These are phyloP conservation scores for Lampris incognitus DNA, from an alignment of 2,113 vertebrate genomes.

Conservation along the genomic window DNA sequence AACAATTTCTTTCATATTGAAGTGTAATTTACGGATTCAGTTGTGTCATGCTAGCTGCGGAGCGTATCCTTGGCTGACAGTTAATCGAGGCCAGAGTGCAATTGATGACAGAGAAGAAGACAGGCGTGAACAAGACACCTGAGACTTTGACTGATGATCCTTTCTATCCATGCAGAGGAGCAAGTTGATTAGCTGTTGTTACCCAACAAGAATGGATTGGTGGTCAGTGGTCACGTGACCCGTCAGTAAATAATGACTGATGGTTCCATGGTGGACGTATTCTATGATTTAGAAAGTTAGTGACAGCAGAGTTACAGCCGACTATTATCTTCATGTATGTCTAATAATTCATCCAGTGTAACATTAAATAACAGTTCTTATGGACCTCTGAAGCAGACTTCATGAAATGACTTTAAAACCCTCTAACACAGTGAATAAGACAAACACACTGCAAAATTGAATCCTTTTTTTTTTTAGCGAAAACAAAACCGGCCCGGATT, in stretches of 20 bases:
- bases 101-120: conserved; percentile 18
- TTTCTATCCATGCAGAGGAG: conserved; percentile 10
- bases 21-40: conserved; percentile 25
- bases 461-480: background rate
- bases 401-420: background rate
- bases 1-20: conserved; percentile 10
- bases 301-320: background rate
- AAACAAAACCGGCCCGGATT: no score
- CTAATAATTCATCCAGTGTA: background rate
- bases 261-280: background rate
- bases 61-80: background rate
- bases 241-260: conserved; percentile 29
- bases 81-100: conserved; percentile 3
- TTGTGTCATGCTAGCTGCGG: conserved; percentile 1
- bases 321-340: background rate
- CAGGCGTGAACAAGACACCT: background rate
- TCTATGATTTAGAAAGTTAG: conserved; percentile 17
- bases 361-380: background rate
- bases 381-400: background rate
- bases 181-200: conserved; percentile 29
- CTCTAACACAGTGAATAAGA: background rate
- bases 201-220: background rate
- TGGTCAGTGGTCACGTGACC: conserved; percentile 1
- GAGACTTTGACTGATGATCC: conserved; percentile 37
- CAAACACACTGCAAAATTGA: background rate